phyloP scores from a whole-genome alignment of 2,888 invertebrate species.

The Nemoura dubitans region DNA sequence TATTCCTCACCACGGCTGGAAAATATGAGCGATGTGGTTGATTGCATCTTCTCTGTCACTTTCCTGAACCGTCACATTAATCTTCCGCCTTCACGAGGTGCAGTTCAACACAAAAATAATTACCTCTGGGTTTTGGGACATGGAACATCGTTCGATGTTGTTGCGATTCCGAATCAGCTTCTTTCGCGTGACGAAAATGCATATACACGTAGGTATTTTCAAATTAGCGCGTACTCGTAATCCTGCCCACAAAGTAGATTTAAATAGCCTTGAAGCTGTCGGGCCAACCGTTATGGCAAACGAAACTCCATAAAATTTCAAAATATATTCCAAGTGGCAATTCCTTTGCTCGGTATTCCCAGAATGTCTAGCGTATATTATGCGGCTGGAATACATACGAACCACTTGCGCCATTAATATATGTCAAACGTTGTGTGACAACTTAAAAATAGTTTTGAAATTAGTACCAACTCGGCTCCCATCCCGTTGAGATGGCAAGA shows the following conservation, averaged over 20 bases:
- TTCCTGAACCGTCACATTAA: neutral
- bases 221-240: neutral
- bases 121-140: neutral
- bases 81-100: neutral
- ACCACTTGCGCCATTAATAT: constrained; percentile 19
- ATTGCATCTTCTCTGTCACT: neutral
- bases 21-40: neutral
- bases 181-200: neutral
- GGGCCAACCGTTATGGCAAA: neutral
- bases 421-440: constrained; percentile 7
- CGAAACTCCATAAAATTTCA: neutral
- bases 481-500: neutral
- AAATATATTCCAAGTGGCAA: neutral
- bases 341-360: neutral
- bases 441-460: constrained; percentile 23
- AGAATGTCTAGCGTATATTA: neutral
- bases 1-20: neutral
- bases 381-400: neutral
- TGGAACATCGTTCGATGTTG: neutral
- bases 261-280: neutral
- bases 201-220: neutral
- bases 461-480: neutral
- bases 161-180: neutral
- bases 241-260: neutral
- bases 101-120: neutral